Evolutionary conservation across 30 jellyfish, hydroid and myxozoan species (phyloP).

Genomic region (Aurelia sp.): DNA sequence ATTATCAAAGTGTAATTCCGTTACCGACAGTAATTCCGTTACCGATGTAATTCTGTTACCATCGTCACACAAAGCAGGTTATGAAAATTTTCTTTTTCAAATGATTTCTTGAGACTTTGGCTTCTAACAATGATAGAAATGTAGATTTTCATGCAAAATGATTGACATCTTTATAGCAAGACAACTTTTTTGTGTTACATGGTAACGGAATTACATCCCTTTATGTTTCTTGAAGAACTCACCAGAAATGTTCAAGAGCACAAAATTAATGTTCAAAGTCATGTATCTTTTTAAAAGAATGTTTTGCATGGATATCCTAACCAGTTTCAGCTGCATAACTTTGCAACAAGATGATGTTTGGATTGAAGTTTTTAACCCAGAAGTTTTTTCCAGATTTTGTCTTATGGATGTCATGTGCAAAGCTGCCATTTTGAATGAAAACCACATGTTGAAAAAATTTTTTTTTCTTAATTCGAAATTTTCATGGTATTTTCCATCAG

Average conservation of each 20-base stretch:
- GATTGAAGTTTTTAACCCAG: neutral
- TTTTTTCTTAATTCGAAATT: neutral
- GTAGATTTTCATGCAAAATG: neutral
- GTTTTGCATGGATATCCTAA: constrained; percentile 3
- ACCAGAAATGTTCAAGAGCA: neutral
- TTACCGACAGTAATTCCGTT: constrained; percentile 13
- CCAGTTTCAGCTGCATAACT: constrained; percentile 3
- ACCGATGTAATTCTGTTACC: constrained; percentile 8
- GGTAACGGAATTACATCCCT: constrained; percentile 9
- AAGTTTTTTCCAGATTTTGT: neutral
- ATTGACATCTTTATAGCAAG: neutral
- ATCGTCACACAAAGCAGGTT: constrained; percentile 3
- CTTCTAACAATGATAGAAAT: constrained; percentile 1
- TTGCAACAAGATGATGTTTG: constrained; percentile 4
- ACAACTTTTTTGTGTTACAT: neutral
- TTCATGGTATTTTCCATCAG: constrained; percentile 1
- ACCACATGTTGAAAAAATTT: neutral
- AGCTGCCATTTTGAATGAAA: neutral
- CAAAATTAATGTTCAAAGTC: neutral
- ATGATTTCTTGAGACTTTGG: constrained; percentile 2
- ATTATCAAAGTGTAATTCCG: constrained; percentile 2
- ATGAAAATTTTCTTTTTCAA: neutral
- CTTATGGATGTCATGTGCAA: neutral
- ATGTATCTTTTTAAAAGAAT: neutral
- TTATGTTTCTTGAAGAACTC: neutral